Conservation (phyloP, 1,140 invertebrate genomes). For the Drosophila nikananu region DNA sequence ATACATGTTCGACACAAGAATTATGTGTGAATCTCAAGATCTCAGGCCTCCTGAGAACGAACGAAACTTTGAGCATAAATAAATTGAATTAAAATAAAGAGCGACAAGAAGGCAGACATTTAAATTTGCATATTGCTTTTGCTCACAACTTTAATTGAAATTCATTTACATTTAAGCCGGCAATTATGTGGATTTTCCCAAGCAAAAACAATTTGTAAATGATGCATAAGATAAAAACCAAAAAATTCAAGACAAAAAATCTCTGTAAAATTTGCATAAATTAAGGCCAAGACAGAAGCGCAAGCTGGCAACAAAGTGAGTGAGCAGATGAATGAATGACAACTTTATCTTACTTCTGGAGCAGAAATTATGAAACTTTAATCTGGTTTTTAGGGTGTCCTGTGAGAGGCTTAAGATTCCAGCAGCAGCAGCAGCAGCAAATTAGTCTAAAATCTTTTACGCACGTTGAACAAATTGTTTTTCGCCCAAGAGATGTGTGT, state of each 20-base stretch:
- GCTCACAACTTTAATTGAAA: slow-evolving; percentile 72
- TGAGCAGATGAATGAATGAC: slow-evolving; percentile 46
- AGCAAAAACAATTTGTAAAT: slow-evolving; percentile 75
- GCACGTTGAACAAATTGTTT: slow-evolving; percentile 48
- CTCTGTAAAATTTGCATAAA: slow-evolving; percentile 70
- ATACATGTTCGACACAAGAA: slow-evolving; percentile 65
- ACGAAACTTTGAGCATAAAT: slow-evolving; percentile 56
- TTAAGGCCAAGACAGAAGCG: slow-evolving; percentile 45
- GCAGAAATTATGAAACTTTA: slow-evolving; percentile 47
- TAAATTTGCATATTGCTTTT: slow-evolving; percentile 50
- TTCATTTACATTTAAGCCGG: slow-evolving; percentile 75
- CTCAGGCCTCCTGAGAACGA: slow-evolving; percentile 63
- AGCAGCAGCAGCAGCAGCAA: slow-evolving; percentile 1
- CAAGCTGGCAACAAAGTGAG: slow-evolving; percentile 13
- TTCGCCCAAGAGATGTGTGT: slow-evolving; percentile 3
- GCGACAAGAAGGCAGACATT: slow-evolving; percentile 24
- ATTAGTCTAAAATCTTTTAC: slow-evolving; percentile 40
- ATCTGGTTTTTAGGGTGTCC: slow-evolving; percentile 28
- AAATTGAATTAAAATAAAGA: slow-evolving; percentile 47
- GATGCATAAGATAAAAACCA: slow-evolving; percentile 70
- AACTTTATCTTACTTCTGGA: slow-evolving; percentile 40
- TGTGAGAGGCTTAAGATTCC: slow-evolving; percentile 12
- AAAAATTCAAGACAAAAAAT: slow-evolving; percentile 30
- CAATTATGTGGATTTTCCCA: slow-evolving; percentile 79
- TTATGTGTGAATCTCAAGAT: slow-evolving; percentile 67